A percentile compares a stretch with the other conserved stretches of the same genome.
These are phyloP conservation scores for Sinopyrophorus schimmeli DNA, from an alignment of 2,888 invertebrate species.

Conservation along the genomic window DNA sequence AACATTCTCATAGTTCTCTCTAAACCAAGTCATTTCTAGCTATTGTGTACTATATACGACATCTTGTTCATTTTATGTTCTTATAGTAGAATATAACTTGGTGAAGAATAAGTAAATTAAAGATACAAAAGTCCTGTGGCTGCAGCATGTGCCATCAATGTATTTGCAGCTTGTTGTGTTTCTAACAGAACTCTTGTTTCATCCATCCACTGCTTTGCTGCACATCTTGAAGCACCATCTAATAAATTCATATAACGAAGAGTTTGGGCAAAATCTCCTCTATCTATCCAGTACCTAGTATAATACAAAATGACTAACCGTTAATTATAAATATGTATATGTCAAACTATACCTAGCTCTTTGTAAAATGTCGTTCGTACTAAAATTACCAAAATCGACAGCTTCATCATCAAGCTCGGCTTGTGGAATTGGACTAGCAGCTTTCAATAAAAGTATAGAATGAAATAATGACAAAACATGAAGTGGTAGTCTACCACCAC, in stretches of 20 bases:
- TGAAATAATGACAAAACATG: constrained; percentile 89
- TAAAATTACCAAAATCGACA: constrained; percentile 73
- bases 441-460: constrained; percentile 76
- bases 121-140: constrained; percentile 68
- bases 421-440: constrained; percentile 69
- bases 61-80: too few relatives aligned
- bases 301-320: too few relatives aligned
- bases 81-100: too few relatives aligned
- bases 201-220: constrained; percentile 85
- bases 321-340: too few relatives aligned
- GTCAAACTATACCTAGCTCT: constrained; percentile 73
- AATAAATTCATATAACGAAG: constrained; percentile 85
- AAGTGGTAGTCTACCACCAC: constrained; percentile 81
- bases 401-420: constrained; percentile 73
- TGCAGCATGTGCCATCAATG: constrained; percentile 86
- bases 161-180: constrained; percentile 87
- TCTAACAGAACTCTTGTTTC: constrained; percentile 83
- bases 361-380: constrained; percentile 87
- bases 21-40: too few relatives aligned
- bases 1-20: too few relatives aligned
- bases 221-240: constrained; percentile 82
- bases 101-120: too few relatives aligned
- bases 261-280: constrained; percentile 84
- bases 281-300: constrained; percentile 80
- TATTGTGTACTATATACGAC: too few relatives aligned